These are phyloP conservation scores for Liolophura sinensis DNA, from an alignment of 1,140 invertebrate genomes.

Conservation along the genomic window DNA sequence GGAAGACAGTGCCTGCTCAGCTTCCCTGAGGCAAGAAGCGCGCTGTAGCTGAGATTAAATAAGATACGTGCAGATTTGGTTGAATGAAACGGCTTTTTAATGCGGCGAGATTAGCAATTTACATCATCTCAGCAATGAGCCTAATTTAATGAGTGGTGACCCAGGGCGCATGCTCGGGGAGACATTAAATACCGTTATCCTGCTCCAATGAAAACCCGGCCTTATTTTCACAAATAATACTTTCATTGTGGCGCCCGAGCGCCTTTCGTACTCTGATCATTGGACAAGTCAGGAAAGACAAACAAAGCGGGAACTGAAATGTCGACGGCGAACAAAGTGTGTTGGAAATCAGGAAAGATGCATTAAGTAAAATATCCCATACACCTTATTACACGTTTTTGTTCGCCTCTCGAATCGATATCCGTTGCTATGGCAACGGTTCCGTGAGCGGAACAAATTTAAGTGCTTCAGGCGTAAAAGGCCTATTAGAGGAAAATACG, in stretches of 20 bases:
- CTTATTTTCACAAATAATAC: constrained; percentile 34
- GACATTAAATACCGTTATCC: not conserved
- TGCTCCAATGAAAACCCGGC: constrained; percentile 16
- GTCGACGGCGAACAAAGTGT: constrained; percentile 33
- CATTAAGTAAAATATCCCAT: constrained; percentile 38
- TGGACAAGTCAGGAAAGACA: constrained; percentile 31
- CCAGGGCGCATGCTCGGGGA: too few relatives aligned
- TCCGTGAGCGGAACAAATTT: constrained; percentile 39
- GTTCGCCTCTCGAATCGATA: constrained; percentile 32
- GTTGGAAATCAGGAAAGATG: constrained; percentile 39
- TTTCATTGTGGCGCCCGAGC: constrained; percentile 23
- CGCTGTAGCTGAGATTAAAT: too few relatives aligned
- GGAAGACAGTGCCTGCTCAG: too few relatives aligned
- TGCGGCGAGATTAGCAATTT: too few relatives aligned
- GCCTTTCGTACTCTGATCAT: constrained; percentile 29
- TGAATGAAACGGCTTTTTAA: too few relatives aligned
- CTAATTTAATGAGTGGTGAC: too few relatives aligned
- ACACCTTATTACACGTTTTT: constrained; percentile 40
- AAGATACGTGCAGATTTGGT: too few relatives aligned
- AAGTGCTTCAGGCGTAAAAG: constrained; percentile 29
- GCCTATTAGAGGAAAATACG: constrained; percentile 34
- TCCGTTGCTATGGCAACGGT: constrained; percentile 28
- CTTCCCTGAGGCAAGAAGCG: too few relatives aligned
- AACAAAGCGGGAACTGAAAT: constrained; percentile 28
- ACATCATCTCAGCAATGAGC: too few relatives aligned